A percentile compares a stretch with the other conserved stretches of the same genome.
Evolutionary conservation across 2,888 invertebrate species (phyloP).

Genomic region (Microplitis deprimator): DNA sequence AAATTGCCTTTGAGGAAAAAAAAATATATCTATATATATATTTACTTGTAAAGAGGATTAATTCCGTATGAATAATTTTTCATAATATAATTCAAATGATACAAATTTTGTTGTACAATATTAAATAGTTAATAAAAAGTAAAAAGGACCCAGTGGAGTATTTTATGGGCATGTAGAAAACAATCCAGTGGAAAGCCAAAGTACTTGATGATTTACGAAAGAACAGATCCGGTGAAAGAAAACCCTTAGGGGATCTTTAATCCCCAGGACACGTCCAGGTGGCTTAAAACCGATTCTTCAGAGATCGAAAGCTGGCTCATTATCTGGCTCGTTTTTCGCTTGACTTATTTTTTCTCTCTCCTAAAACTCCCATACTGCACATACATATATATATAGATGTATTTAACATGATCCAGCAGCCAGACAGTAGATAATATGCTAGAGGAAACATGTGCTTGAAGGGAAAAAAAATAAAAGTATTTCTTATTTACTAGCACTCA

Average conservation of each 20-base stretch:
- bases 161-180: constrained; percentile 15
- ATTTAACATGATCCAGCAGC: neutral
- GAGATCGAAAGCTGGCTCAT: constrained; percentile 42
- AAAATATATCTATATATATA: no score
- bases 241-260: constrained; percentile 53
- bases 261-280: constrained; percentile 46
- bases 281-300: constrained; percentile 42
- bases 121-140: neutral
- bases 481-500: constrained; percentile 40
- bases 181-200: constrained; percentile 39
- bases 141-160: constrained; percentile 5
- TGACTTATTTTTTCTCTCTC: constrained; percentile 10
- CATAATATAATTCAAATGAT: neutral
- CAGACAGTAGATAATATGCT: neutral
- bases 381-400: constrained; percentile 18
- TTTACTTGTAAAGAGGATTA: no score
- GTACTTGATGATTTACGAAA: constrained; percentile 58
- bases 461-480: constrained; percentile 20
- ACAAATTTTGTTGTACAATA: neutral
- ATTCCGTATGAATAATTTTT: no score
- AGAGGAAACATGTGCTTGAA: neutral
- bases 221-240: constrained; percentile 56
- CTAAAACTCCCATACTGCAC: neutral
- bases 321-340: constrained; percentile 39
- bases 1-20: no score